Evolutionary conservation across 2,797 vertebrate species (phyloP), one percentile per base, ranked within the genome.

Genomic region (Squalus acanthias): DNA sequence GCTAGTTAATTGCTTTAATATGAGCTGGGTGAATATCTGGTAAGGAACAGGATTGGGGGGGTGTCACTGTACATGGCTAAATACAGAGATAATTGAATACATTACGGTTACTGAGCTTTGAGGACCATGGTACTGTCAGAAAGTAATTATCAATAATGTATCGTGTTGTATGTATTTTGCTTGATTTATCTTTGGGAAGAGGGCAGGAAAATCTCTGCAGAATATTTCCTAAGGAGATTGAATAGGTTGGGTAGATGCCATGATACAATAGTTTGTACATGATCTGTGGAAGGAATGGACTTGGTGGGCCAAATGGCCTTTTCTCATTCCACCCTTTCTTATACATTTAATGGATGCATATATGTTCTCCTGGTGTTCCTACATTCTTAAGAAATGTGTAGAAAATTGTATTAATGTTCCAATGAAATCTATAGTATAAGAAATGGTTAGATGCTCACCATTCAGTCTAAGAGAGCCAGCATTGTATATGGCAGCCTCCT

Each of bases 381-480:
- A 50, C 50, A 72, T 95, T 50, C 39, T 33, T 95, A 29, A 50
- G 39, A 24, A 91, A 69, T 2, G 15, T 24, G n/a, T 65, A 69
- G 67, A 24, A 95, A 33, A 33, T 29, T n/a, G 6, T 60, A 33
- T 76, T 95, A 57, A 60, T 20, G 26, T 60, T 76, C 53, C 69
- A 76, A 50, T 50, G 0, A 95, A 70, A 95, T 72, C 22, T 13
- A 50, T 12, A 26, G 2, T 12, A 24, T 9, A 74, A 72, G 63
- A 91, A 65, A 72, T 69, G n/a, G 10, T 50, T 20, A 63, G 53
- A 89, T 92, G 97, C 98, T 98, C 97, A 99, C 99, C 99, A 97
- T 96, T 97, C 60, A 99, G 97, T 96, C 98, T 97, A 10, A 99
- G 10, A 74, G 99, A 99, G 17, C 98, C 98, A 70, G 98, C 98